A percentile compares a stretch with the other conserved stretches of the same genome.
phyloP scores from a whole-genome alignment of 2,888 invertebrate genomes.

The Seladonia tumulorum region DNA sequence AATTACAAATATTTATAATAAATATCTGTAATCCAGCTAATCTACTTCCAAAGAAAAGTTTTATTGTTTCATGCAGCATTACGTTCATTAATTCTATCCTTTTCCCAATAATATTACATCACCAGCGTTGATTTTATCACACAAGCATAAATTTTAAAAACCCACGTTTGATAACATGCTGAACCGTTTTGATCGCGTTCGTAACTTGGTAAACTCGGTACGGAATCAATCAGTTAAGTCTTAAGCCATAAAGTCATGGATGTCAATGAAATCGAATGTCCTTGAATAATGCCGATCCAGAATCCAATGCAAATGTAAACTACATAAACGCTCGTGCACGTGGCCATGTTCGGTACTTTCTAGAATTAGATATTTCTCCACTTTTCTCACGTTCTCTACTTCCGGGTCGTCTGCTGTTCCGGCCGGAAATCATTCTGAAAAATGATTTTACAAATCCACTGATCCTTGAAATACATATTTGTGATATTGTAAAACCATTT shows the following conservation, averaged over 20 bases:
- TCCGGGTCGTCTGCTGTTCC: constrained; percentile 53
- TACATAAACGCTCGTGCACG: neutral
- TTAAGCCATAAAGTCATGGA: constrained; percentile 15
- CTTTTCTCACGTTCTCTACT: constrained; percentile 54
- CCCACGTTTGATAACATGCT: neutral
- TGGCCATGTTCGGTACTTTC: constrained; percentile 43
- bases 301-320: constrained; percentile 12
- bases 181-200: neutral
- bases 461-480: neutral
- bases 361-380: constrained; percentile 67
- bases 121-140: neutral
- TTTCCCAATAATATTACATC: neutral
- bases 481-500: neutral
- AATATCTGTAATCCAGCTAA: neutral
- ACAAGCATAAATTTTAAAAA: neutral
- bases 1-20: neutral
- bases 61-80: neutral
- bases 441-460: neutral
- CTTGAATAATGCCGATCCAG: constrained; percentile 38
- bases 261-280: constrained; percentile 26
- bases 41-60: neutral
- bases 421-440: constrained; percentile 25
- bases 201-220: neutral
- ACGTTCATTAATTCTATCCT: neutral
- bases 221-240: constrained; percentile 18